A percentile compares a stretch with the other conserved stretches of the same genome.
Conservation (phyloP, 2,113 vertebrate genomes). For the Podocnemis expansa region DNA sequence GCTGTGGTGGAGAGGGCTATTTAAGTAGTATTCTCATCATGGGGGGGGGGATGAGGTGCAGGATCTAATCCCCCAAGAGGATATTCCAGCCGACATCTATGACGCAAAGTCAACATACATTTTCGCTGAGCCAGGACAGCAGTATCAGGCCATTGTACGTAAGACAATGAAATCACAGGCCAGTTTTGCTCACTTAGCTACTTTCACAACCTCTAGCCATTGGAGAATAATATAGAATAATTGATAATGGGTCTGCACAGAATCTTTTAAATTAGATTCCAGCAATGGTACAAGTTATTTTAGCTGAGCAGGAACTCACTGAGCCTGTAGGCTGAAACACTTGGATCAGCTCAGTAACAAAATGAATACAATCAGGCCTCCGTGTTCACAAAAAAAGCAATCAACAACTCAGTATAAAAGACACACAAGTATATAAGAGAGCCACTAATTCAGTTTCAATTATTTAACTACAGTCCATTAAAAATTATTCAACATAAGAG, state of each 20-base stretch:
- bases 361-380: slow-evolving; percentile 58
- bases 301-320: slow-evolving; percentile 57
- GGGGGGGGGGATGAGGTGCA: background rate
- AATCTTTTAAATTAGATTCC: slow-evolving; percentile 77
- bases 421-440: slow-evolving; percentile 20
- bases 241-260: slow-evolving; percentile 72
- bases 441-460: slow-evolving; percentile 22
- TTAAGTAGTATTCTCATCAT: background rate
- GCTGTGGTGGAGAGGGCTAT: too few relatives aligned
- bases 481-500: background rate
- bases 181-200: slow-evolving; percentile 66
- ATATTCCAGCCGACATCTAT: slow-evolving; percentile 12
- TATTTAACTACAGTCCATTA: slow-evolving; percentile 28
- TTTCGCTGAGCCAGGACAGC: slow-evolving; percentile 14
- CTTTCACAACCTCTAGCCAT: slow-evolving; percentile 68
- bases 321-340: slow-evolving; percentile 54
- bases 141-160: slow-evolving; percentile 2
- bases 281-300: slow-evolving; percentile 60
- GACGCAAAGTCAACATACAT: background rate
- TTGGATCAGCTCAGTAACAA: slow-evolving; percentile 31
- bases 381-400: slow-evolving; percentile 63
- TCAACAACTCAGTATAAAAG: slow-evolving; percentile 43
- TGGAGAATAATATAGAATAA: slow-evolving; percentile 71
- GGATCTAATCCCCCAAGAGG: background rate
- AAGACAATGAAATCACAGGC: slow-evolving; percentile 65